Evolutionary conservation across 1,140 invertebrate species (phyloP).

Genomic region (Yoshiicerus persimilis): DNA sequence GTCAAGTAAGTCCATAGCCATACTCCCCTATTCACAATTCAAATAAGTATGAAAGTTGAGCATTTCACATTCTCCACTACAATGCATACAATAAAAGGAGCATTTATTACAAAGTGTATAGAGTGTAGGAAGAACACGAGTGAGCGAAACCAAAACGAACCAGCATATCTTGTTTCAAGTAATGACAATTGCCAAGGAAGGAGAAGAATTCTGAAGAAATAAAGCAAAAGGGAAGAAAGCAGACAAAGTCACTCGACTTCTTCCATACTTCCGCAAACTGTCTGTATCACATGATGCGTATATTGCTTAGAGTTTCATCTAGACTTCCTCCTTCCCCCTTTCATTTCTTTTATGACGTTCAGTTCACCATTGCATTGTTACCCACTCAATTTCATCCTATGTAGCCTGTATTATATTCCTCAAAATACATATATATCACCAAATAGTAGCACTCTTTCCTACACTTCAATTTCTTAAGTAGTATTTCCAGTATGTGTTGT

Average conservation of each 20-base stretch:
- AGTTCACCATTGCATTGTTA: neutral
- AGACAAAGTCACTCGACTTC: neutral
- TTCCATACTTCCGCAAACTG: neutral
- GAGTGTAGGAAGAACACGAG: neutral
- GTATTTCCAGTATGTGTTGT: neutral
- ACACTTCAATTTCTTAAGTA: neutral
- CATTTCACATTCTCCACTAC: neutral
- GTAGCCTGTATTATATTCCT: neutral
- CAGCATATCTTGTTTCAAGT: neutral
- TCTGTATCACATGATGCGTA: neutral
- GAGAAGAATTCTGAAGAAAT: neutral
- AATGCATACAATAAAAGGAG: neutral
- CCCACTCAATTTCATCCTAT: conserved; percentile 15
- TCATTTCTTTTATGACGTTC: neutral
- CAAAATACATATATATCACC: neutral
- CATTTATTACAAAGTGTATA: neutral
- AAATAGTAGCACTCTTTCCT: neutral
- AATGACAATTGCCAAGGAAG: neutral
- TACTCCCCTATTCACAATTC: neutral
- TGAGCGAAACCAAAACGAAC: neutral
- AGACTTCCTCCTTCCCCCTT: neutral
- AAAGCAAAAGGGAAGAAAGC: neutral
- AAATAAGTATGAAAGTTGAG: neutral
- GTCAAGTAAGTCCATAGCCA: neutral
- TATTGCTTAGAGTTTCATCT: neutral